phyloP scores from a whole-genome alignment of 2,797 vertebrate species.

The Cheracebus regulus region DNA sequence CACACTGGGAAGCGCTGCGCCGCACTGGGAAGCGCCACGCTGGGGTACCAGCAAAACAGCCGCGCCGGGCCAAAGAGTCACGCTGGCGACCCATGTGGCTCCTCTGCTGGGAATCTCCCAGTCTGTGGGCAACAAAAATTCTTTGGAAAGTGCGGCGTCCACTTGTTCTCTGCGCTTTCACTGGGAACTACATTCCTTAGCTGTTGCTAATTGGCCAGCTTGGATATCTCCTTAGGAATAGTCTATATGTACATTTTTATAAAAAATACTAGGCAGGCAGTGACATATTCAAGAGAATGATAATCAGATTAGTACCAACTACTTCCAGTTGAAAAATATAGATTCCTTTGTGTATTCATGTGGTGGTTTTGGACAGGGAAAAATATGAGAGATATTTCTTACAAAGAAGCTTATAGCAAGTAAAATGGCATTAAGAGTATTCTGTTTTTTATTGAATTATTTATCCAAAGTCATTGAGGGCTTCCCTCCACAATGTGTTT shows the following conservation, averaged over 20 bases:
- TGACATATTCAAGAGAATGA: neutral
- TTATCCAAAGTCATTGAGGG: neutral
- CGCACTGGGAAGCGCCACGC: too few species aligned
- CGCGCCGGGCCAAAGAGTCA: too few species aligned
- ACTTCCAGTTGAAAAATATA: neutral
- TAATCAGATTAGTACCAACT: conserved; percentile 4
- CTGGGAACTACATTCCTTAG: too few species aligned
- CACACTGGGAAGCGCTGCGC: too few species aligned
- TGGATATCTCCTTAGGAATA: too few species aligned
- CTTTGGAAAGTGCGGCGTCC: too few species aligned
- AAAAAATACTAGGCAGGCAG: neutral
- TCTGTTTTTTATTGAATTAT: conserved; percentile 27
- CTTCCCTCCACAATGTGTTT: neutral
- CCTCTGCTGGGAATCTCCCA: too few species aligned
- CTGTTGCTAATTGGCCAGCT: too few species aligned
- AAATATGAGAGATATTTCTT: conserved; percentile 25
- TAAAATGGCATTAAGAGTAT: neutral
- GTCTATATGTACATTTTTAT: neutral
- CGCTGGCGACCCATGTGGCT: too few species aligned
- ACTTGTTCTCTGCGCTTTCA: too few species aligned
- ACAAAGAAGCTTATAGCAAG: neutral
- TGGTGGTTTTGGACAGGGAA: conserved; percentile 28
- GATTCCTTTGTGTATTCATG: conserved; percentile 22
- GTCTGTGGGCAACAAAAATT: too few species aligned
- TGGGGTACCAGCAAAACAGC: too few species aligned